Evolutionary conservation across 2,113 vertebrate species (phyloP).

Genomic region (Corapipo altera): DNA sequence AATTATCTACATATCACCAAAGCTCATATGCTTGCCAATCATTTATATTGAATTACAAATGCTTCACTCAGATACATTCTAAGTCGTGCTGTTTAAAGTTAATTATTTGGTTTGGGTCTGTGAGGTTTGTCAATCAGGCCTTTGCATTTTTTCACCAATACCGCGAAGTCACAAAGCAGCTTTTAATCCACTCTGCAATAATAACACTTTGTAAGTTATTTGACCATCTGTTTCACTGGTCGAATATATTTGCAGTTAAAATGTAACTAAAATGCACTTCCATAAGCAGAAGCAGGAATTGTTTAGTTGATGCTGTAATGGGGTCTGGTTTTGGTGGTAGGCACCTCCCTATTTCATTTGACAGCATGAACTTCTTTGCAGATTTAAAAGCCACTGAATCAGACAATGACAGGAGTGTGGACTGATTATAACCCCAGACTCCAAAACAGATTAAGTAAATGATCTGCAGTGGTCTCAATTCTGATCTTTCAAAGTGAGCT

Average conservation of each 20-base stretch:
- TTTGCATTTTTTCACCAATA: slow-evolving; percentile 24
- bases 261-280: background rate
- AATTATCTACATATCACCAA: background rate
- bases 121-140: background rate
- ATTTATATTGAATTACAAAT: background rate
- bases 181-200: slow-evolving; percentile 56
- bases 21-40: background rate
- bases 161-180: slow-evolving; percentile 21
- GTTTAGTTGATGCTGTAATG: background rate
- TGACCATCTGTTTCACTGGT: slow-evolving; percentile 56
- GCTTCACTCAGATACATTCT: slow-evolving; percentile 17
- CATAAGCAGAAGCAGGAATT: background rate
- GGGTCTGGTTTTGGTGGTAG: background rate
- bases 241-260: slow-evolving; percentile 45
- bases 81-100: background rate
- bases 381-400: background rate
- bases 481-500: background rate
- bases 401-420: background rate
- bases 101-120: slow-evolving; percentile 61
- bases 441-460: background rate
- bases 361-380: background rate
- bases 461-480: background rate
- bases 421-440: background rate
- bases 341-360: background rate
- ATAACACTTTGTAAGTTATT: slow-evolving; percentile 51